Evolutionary conservation across 2,797 vertebrate species (phyloP), one percentile per base, ranked within the genome.

Genomic region (Anisognathus igniventris): DNA sequence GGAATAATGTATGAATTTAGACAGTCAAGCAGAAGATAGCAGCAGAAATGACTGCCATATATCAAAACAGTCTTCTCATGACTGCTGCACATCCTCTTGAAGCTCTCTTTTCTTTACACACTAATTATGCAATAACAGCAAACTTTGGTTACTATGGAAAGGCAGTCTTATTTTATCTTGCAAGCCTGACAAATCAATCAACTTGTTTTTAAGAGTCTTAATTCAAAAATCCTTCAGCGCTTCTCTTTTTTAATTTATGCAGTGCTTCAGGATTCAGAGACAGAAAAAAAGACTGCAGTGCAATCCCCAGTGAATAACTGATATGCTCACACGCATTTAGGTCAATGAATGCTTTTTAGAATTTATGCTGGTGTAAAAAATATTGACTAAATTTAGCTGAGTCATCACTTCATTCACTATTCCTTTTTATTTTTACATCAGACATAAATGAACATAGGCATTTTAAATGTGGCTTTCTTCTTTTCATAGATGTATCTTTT

Each of bases 331-430:
- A 53, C 39, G 66, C 68, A 86, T 94, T 93, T 84, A 75, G 86
- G 93, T 93, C 92, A 94, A 65, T 64, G 47, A 90, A 93, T 78
- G 15, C 58, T 76, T 51, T 62, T 64, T 53, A 35, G 47, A 92
- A 90, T 76, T 80, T 82, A 47, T 82, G 14, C n/a, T 76, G 47
- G 23, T 54, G 45, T 77, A 73, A 78, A 86, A 44, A 72, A 68
- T 60, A 12, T 53, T 65, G 40, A 65, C 33, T 93, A 86, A 57
- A 88, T 94, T 86, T 92, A 74, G 88, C 93, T 86, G 86, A 93
- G 31, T 94, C 86, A 86, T 88, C 68, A 67, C n/a, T 93, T 95
- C 14, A 48, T 64, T 85, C 8, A 1, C 9, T 66, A 82, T 78
- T 91, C 31, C 12, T 76, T 88, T 91, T 86, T 85, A 73, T 70